Evolutionary conservation across 2,888 invertebrate genomes (phyloP), one percentile per base, ranked within the genome.

Genomic region (Phyllotreta striolata): DNA sequence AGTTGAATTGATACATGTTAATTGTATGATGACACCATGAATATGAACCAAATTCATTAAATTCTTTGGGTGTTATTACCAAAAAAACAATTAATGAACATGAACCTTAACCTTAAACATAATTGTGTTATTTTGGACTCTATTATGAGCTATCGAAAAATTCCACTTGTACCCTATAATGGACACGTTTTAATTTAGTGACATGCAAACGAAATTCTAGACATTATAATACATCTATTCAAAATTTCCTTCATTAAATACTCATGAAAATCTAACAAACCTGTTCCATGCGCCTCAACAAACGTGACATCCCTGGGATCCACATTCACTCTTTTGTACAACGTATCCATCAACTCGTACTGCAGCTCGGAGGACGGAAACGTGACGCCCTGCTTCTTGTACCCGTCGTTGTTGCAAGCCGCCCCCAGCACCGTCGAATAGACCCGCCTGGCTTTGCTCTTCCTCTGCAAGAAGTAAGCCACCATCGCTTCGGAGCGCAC

Each of bases 221-320:
- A n/a, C n/a, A n/a, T n/a, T n/a, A n/a, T n/a, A n/a, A n/a, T n/a
- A n/a, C n/a, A n/a, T n/a, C n/a, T n/a, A n/a, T n/a, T n/a, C n/a
- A n/a, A n/a, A n/a, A n/a, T n/a, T n/a, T n/a, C n/a, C n/a, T n/a
- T n/a, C n/a, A n/a, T n/a, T n/a, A n/a, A n/a, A n/a, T n/a, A n/a
- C n/a, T n/a, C n/a, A n/a, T n/a, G n/a, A n/a, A n/a, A n/a, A n/a
- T n/a, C n/a, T n/a, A n/a, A n/a, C 65, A 37, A 84, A 56, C 88
- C 88, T 14, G 86, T 87, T 12, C 88, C 88, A 77, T 88, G 77
- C 66, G 87, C 85, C 74, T 88, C 88, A 38, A 88, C 82, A 74
- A 85, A 88, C 14, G 78, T 76, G 5, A 88, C 83, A 3, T 79
- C 72, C 13, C 76, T 70, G 0, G 87, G 87, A 70, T 85, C 79